Conservation (phyloP, 2,113 vertebrate genomes). For the Anhinga rufa region DNA sequence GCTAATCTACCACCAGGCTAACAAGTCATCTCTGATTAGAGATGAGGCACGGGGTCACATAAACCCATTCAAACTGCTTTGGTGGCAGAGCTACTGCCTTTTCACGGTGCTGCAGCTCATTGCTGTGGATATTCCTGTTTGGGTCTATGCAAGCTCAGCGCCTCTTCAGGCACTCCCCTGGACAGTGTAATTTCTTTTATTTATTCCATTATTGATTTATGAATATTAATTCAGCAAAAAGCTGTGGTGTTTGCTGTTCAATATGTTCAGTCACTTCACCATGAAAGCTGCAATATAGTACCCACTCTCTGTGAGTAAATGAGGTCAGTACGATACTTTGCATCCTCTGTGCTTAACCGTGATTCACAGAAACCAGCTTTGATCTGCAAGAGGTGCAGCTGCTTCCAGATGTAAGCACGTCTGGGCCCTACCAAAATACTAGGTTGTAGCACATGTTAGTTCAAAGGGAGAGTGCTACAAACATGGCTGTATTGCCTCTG, state of each 20-base stretch:
- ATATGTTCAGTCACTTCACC: not conserved
- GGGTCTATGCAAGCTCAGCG: not conserved
- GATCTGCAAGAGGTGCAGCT: not conserved
- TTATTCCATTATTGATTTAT: not conserved
- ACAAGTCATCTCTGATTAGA: not conserved
- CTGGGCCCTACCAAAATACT: not conserved
- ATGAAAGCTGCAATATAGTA: not conserved
- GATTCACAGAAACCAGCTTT: not conserved
- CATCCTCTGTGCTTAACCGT: not conserved
- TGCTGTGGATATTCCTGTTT: not conserved
- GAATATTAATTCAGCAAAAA: not conserved
- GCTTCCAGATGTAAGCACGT: not conserved
- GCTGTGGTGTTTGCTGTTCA: not conserved
- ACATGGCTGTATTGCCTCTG: rapidly evolving
- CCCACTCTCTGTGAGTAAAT: not conserved
- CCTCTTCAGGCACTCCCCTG: not conserved
- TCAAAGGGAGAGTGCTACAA: not conserved
- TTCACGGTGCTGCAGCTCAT: not conserved
- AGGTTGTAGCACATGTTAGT: not conserved
- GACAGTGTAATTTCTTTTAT: not conserved
- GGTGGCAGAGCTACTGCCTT: not conserved
- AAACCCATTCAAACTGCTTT: not conserved
- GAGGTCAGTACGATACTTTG: not conserved
- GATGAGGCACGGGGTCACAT: not conserved
- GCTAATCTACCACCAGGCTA: not conserved